Conservation (phyloP, 1,140 invertebrate genomes). For the Aphelenchoides avenae region DNA sequence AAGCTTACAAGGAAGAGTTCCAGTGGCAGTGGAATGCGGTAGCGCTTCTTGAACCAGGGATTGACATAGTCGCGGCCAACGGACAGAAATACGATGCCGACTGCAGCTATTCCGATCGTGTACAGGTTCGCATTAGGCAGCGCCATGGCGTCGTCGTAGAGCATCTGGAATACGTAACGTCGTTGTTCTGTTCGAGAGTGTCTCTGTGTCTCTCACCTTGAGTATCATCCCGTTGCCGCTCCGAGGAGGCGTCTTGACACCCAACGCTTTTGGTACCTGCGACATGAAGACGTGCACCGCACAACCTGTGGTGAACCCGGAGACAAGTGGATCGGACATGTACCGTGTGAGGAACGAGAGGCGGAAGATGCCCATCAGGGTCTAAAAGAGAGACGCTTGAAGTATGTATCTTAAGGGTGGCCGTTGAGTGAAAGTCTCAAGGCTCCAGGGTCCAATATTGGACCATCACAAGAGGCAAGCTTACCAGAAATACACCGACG, state of each 20-base stretch:
- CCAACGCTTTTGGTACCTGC: slow-evolving; percentile 54
- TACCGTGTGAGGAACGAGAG: slow-evolving; percentile 57
- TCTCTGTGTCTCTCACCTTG: slow-evolving; percentile 28
- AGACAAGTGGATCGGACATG: slow-evolving; percentile 56
- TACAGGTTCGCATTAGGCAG: slow-evolving; percentile 60
- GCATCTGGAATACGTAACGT: slow-evolving; percentile 42
- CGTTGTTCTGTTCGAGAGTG: slow-evolving; percentile 17
- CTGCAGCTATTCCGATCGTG: slow-evolving; percentile 59
- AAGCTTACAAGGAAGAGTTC: slow-evolving; percentile 62
- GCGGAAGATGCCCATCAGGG: slow-evolving; percentile 50
- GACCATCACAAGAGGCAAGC: slow-evolving; percentile 19
- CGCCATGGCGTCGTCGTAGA: slow-evolving; percentile 56
- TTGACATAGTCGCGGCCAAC: slow-evolving; percentile 62
- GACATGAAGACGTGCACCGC: slow-evolving; percentile 54
- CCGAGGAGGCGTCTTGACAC: slow-evolving; percentile 47
- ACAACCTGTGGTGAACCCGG: slow-evolving; percentile 57
- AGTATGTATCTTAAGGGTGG: too few relatives aligned
- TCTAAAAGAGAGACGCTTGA: slow-evolving; percentile 25
- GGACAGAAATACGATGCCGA: slow-evolving; percentile 60
- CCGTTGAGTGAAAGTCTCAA: too few relatives aligned
- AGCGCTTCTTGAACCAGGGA: slow-evolving; percentile 60
- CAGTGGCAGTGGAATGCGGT: slow-evolving; percentile 62
- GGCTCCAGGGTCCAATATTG: not conserved
- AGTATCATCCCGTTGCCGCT: slow-evolving; percentile 54
- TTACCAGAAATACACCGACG: slow-evolving; percentile 51